These are phyloP conservation scores for Corydoras maculifer DNA, from an alignment of 2,113 vertebrate species.

Conservation along the genomic window DNA sequence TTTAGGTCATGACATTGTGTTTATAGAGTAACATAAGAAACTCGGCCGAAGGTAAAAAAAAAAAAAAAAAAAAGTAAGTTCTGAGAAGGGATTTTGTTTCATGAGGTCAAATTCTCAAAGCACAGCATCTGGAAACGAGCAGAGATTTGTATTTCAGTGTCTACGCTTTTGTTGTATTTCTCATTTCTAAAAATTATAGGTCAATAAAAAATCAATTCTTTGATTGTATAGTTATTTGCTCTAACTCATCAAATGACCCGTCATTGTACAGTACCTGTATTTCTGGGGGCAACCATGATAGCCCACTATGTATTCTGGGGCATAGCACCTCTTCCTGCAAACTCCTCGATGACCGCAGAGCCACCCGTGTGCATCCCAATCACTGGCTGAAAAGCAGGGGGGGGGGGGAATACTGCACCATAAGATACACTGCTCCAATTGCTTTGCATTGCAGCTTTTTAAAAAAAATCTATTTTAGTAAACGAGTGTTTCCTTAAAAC, in stretches of 20 bases:
- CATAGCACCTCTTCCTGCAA: slow-evolving; percentile 42
- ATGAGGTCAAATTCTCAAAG: slow-evolving; percentile 33
- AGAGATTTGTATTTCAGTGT: neutral
- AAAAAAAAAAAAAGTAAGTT: neutral
- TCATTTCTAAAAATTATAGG: no score
- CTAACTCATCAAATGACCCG: no score
- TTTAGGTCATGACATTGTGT: no score
- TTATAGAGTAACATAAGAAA: no score
- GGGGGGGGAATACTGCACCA: neutral
- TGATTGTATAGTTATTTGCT: no score
- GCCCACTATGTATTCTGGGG: slow-evolving; percentile 42
- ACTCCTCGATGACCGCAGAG: slow-evolving; percentile 40
- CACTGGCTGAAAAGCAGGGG: slow-evolving; percentile 17
- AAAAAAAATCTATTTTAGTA: no score
- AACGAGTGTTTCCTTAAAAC: no score
- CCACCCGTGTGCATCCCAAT: slow-evolving; percentile 31
- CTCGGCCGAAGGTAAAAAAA: no score
- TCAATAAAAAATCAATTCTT: no score
- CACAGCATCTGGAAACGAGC: slow-evolving; percentile 45
- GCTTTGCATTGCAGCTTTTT: no score
- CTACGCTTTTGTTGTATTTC: no score
- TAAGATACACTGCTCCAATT: neutral
- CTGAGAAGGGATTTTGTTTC: neutral
- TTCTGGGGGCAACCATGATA: slow-evolving; percentile 41
- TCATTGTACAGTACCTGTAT: slow-evolving; percentile 39